These are phyloP conservation scores for Auanema sp. DNA, from an alignment of 2,888 invertebrate species.

Conservation along the genomic window DNA sequence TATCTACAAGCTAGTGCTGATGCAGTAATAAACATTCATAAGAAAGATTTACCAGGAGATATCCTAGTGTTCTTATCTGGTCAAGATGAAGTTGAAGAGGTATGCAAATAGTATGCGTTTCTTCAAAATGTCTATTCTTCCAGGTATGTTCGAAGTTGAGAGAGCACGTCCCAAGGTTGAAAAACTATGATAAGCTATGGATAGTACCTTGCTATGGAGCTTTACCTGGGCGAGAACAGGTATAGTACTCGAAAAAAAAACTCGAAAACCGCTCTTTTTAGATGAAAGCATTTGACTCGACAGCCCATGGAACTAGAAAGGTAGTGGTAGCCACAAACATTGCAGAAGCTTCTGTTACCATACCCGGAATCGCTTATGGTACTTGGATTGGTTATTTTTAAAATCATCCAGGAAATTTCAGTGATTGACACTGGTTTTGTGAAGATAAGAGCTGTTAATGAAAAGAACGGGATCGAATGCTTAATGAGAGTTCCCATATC, in stretches of 20 bases:
- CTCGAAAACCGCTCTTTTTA: constrained; percentile 19
- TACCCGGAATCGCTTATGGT: constrained; percentile 88
- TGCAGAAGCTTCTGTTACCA: constrained; percentile 93
- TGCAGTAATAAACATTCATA: constrained; percentile 84
- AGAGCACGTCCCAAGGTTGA: constrained; percentile 38
- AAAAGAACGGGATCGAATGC: constrained; percentile 75
- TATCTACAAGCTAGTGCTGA: constrained; percentile 72
- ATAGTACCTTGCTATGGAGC: constrained; percentile 91
- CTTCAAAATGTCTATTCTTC: background rate
- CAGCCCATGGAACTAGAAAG: constrained; percentile 73
- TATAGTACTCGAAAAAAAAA: constrained; percentile 2
- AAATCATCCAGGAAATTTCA: constrained; percentile 65
- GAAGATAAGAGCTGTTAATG: constrained; percentile 86
- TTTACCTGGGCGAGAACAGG: constrained; percentile 72
- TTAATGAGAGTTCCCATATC: constrained; percentile 65
- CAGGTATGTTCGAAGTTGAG: constrained; percentile 52
- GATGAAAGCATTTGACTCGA: constrained; percentile 63
- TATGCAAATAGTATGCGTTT: constrained; percentile 9
- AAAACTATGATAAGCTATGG: constrained; percentile 63
- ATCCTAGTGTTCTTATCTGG: constrained; percentile 78
- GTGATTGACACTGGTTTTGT: constrained; percentile 95
- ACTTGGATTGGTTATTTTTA: constrained; percentile 44
- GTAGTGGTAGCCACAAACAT: constrained; percentile 92
- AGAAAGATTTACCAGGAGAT: constrained; percentile 73
- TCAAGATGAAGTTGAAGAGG: constrained; percentile 65